phyloP scores from a whole-genome alignment of 2,888 invertebrate species.

The Callinectes sapidus region DNA sequence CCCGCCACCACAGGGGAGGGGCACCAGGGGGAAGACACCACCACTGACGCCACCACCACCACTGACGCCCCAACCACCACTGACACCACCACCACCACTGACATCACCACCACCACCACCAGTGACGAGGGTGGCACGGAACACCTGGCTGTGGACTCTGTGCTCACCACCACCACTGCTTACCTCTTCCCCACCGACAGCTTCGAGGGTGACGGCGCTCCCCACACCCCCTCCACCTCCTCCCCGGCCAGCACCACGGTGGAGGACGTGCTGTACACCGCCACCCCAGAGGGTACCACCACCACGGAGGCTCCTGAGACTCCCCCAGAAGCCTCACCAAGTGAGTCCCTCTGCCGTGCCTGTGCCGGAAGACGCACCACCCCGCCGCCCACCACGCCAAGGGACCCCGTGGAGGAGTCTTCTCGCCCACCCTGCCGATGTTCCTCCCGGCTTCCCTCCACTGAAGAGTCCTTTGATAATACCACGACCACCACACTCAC shows the following conservation, averaged over 20 bases:
- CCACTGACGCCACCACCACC: background rate
- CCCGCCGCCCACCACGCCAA: slow-evolving; percentile 6
- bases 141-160: background rate
- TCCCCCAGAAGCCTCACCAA: background rate
- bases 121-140: background rate
- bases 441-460: background rate
- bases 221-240: background rate
- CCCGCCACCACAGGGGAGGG: slow-evolving; percentile 1
- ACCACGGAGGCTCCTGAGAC: background rate
- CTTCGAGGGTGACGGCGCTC: background rate
- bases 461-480: background rate
- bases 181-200: background rate
- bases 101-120: slow-evolving; percentile 13
- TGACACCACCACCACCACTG: background rate
- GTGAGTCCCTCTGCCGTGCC: background rate
- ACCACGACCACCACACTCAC: background rate
- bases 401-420: background rate
- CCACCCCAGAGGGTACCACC: background rate
- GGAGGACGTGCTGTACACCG: background rate
- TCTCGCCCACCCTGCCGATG: background rate
- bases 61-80: background rate
- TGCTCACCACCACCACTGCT: slow-evolving; percentile 11
- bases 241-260: background rate
- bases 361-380: background rate
- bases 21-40: background rate